Evolutionary conservation across 2,797 vertebrate species (phyloP), one percentile per base, ranked within the genome.

Genomic region (Bryconaethiops microstoma): DNA sequence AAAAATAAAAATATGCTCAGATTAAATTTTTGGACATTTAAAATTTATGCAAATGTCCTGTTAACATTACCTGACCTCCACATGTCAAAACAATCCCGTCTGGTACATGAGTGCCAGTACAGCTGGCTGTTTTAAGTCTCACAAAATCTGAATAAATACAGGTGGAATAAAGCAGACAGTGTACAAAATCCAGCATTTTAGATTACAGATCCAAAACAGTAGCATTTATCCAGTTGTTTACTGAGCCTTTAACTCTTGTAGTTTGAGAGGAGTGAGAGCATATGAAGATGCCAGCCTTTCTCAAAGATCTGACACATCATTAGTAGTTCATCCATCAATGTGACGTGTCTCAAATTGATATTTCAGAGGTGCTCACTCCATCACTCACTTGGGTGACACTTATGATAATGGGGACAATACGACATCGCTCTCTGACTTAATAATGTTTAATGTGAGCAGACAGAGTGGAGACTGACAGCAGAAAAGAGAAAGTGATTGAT

Each of bases 281-380:
- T 45, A 57, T 62, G 39, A 70, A 75, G 63, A 79, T 64, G 35
- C 35, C 45, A 73, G 65, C 71, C 64, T 4, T 74, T 72, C 23
- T 23, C 57, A 35, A 29, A 40, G 45, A 76, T 82, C 64, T 80
- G 79, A 80, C 78, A 65, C 48, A 40, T 82, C 62, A 81, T 86
- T 78, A 79, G 65, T 68, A 71, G 25, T 54, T 81, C 82, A 83
- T 83, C 68, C 72, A 80, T 84, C 85, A 77, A 73, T 42, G 21
- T 78, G 76, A 75, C 77, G 50, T 16, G 52, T 80, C 73, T 76
- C 70, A 84, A 78, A 76, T 81, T 64, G 76, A 85, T 73, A 68
- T 75, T 85, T 85, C 60, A 82, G 50, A 74, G 50, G 50, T 40
- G 40, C 69, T 72, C 23, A 48, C 72, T 83, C 45, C 64, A 71